phyloP scores from a whole-genome alignment of 2,113 vertebrate genomes.

The Cynocephalus volans region DNA sequence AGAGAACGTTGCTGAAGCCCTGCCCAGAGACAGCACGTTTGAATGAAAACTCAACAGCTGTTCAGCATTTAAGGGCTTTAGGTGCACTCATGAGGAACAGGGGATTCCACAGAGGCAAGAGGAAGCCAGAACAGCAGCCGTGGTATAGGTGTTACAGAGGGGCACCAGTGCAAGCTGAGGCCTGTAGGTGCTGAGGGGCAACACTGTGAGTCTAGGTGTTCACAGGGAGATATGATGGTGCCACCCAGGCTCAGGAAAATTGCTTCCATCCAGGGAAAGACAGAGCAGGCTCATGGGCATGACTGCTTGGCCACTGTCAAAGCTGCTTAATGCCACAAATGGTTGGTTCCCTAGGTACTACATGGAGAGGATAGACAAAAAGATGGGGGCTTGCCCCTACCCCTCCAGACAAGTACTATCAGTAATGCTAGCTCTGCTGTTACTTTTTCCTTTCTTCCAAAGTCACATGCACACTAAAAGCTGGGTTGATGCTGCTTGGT shows the following conservation, averaged over 20 bases:
- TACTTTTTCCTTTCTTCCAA: conserved; percentile 8
- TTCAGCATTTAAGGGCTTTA: not conserved
- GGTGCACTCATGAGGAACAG: not conserved
- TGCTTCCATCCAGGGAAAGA: not conserved
- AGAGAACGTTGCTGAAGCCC: not conserved
- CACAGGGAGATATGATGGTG: not conserved
- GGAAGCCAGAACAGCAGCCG: not conserved
- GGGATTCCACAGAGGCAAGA: not conserved
- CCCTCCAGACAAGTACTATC: not conserved
- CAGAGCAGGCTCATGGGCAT: not conserved
- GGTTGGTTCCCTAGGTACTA: not conserved
- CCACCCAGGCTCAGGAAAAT: not conserved
- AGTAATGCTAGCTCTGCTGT: not conserved
- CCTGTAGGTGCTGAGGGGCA: not conserved
- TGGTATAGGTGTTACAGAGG: not conserved
- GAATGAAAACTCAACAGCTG: not conserved
- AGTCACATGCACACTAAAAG: not conserved
- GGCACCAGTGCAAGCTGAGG: not conserved
- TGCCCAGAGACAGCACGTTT: not conserved
- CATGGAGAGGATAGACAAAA: not conserved
- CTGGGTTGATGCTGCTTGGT: not conserved
- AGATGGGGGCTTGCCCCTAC: not conserved
- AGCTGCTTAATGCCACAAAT: not conserved
- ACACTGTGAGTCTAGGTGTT: not conserved
- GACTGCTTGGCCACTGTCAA: not conserved